Conservation (phyloP, 2,888 invertebrate species). For the Tipula vernalis region DNA sequence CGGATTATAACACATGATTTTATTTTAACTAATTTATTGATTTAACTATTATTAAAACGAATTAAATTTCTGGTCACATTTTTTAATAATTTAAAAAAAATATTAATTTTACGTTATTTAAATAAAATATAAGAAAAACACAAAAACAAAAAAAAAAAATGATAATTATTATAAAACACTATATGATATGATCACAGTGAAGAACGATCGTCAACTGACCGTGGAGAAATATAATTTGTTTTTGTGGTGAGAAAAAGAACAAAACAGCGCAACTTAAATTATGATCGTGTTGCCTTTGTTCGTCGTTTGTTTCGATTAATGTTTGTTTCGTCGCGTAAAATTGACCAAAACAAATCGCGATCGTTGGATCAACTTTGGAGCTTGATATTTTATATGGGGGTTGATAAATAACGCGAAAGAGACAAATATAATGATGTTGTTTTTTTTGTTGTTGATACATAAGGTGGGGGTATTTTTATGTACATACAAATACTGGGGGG, state of each 20-base stretch:
- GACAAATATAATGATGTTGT: background rate
- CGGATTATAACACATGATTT: background rate
- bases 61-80: background rate
- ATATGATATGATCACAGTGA: background rate
- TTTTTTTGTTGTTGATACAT: background rate
- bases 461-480: background rate
- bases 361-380: background rate
- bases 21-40: background rate
- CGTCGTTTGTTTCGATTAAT: background rate
- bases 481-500: background rate
- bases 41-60: background rate
- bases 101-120: background rate
- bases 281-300: background rate
- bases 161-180: background rate
- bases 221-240: background rate
- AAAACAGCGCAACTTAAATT: background rate
- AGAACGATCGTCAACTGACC: constrained; percentile 9
- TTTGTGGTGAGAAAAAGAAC: background rate
- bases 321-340: background rate
- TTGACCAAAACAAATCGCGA: background rate
- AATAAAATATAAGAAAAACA: background rate
- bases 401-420: background rate
- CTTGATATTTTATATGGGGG: background rate
- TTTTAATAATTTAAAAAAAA: background rate
- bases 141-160: background rate